Base-by-base conservation (phyloP, 2,797 vertebrate species). In the Chelmon rostratus region DNA sequence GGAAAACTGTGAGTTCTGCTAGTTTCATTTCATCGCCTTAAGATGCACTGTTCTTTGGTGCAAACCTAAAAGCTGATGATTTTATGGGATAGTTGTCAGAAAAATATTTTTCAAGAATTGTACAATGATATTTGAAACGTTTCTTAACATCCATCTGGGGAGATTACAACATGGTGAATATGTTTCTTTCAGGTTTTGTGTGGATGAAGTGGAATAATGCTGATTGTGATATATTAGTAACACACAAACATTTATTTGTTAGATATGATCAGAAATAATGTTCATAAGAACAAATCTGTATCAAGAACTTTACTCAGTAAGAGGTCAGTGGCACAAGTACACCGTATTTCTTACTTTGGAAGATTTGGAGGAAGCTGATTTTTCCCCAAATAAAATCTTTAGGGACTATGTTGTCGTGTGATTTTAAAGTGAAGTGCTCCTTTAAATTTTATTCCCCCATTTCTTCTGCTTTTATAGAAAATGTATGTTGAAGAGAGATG, bases 391-490 rank as follows among this genome's bases (percentile, higher is more conserved):
- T 11, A 31, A 42, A 42, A 40, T 18, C 4, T 13, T 35, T 1
- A 50, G 0, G 35, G 37, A 23, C 8, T 3, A 47, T 46, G 19
- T 10, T n/a, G 11, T 42, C 21, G 3, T 15, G 12, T 2, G 8
- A 12, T 42, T 59, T 57, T 64, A 21, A 8, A 7, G 13, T 1
- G 8, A 64, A 10, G 4, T 31, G 3, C 15, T 18, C 2, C 12
- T 68, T 61, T 21, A 35, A 70, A 44, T 46, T 19, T 6, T 40
- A 28, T 54, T 67, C 21, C 25, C 37, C 13, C 12, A 56, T 16
- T 19, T 47, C n/a, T 63, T 61, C 53, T 49, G 8, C 38, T n/a
- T 56, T 62, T 6, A 62, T 38, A 40, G 21, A 59, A 65, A 73
- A 76, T 65, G 59, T 18, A n/a, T 6, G 49, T n/a, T 25, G 25